Evolutionary conservation across 2,113 vertebrate genomes (phyloP), one percentile per base, ranked within the genome.

Genomic region (Dasypus novemcinctus): DNA sequence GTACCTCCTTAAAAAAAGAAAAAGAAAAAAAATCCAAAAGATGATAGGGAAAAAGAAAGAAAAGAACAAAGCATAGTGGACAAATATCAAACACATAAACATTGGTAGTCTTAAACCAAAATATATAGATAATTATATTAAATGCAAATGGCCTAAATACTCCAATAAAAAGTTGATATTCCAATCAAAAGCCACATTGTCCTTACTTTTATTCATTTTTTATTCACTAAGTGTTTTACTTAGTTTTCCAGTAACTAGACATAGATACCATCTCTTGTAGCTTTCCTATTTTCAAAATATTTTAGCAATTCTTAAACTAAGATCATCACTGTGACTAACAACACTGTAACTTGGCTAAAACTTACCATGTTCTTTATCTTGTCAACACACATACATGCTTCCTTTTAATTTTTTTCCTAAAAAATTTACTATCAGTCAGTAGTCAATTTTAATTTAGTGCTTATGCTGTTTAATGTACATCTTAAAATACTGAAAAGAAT

Each of bases 181-280:
- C 41, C 71, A 54, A 27, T 59, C 41, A 71, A 64, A 41, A n/a
- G 7, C 23, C 3, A 17, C 4, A 38, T 1, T 74, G 64, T 57
- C 54, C 66, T 64, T 41, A 38, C 12, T 43, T 97, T 93, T 96
- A 92, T 85, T 92, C 74, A 93, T 49, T 49, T 49, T 49, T 49
- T 49, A 93, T 81, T 76, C n/a, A 90, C 1, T 96, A 95, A 96
- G 90, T 96, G 88, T 87, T 98, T 97, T 88, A 54, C 86, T 98
- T 95, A 97, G 96, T 96, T 93, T 92, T 75, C 90, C 87, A 97
- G 75, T 94, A 87, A 98, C 94, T 95, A 97, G 97, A 69, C 98
- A 98, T 98, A 97, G 96, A 98, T 98, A 98, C 97, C 97, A 97
- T 97, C 97, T 97, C 96, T 96, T 96, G 80, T 89, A 95, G 96